Evolutionary conservation across 2,113 vertebrate species (phyloP).

Genomic region (Ellobius talpinus): DNA sequence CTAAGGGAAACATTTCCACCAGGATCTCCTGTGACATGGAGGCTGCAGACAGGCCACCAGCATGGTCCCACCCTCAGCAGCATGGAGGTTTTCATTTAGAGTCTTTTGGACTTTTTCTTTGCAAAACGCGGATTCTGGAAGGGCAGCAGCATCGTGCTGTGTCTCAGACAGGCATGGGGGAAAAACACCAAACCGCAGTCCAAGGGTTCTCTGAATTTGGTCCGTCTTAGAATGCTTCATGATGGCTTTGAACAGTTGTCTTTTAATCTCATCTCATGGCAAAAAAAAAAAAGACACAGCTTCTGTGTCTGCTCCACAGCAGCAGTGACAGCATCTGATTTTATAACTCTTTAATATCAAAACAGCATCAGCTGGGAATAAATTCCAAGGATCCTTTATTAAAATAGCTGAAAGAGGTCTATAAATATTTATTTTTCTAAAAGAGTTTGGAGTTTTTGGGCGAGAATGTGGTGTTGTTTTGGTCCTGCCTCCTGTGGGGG

Average conservation of each 20-base stretch:
- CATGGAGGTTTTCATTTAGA: constrained; percentile 87
- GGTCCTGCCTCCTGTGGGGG: constrained; percentile 32
- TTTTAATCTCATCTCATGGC: constrained; percentile 99
- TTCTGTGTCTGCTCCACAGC: constrained; percentile 96
- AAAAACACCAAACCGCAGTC: constrained; percentile 83
- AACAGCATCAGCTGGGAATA: constrained; percentile 97
- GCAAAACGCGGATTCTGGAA: constrained; percentile 87
- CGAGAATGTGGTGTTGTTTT: constrained; percentile 79
- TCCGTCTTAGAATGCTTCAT: constrained; percentile 96
- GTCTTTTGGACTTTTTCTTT: constrained; percentile 93
- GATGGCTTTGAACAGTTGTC: constrained; percentile 98
- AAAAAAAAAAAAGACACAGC: constrained; percentile 93
- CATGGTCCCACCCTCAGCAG: constrained; percentile 91
- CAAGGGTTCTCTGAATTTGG: constrained; percentile 92
- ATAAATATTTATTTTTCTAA: constrained; percentile 95
- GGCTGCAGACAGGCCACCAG: constrained; percentile 92
- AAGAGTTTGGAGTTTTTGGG: constrained; percentile 89
- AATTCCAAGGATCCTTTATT: constrained; percentile 98
- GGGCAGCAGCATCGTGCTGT: constrained; percentile 87
- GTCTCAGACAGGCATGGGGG: constrained; percentile 92
- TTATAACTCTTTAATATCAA: constrained; percentile 96
- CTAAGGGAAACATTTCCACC: constrained; percentile 90
- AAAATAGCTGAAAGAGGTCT: constrained; percentile 97
- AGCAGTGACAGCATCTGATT: constrained; percentile 95
- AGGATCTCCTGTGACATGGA: constrained; percentile 91